Evolutionary conservation across 2,797 vertebrate genomes (phyloP), one percentile per base, ranked within the genome.

Genomic region (Ataeniobius toweri): DNA sequence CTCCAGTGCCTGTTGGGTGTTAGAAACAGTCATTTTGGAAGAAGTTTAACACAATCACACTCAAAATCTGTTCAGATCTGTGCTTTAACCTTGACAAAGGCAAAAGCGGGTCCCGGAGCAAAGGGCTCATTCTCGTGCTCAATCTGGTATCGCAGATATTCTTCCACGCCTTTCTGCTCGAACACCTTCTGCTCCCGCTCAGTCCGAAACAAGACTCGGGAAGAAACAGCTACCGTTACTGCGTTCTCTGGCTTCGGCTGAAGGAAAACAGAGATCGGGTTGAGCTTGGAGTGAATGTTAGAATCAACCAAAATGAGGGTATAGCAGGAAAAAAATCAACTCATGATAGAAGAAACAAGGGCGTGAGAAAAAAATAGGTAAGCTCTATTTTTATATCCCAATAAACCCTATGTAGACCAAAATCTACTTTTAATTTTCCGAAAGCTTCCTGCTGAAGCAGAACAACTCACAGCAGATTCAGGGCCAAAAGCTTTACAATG

Each of bases 171-270:
- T 74, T 96, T 89, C 91, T 98, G 96, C 0, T 89, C 92, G 80
- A 95, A 99, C 83, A 99, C 96, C 88, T 93, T 96, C 94, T 98
- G 97, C 88, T 99, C 98, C 73, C 94, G 95, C 24, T 98, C 98
- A 72, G 98, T 99, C 72, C 97, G 96, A 88, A 99, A 99, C 74
- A 99, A 91, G 6, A 99, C 98, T 9, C 97, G 94, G 0, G 98
- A 97, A 0, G 98, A 99, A 65, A 99, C 97, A 0, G 98, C 98
- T 0, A 99, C 91, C 48, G 98, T 99, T 85, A 99, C 97, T 0
- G 98, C 98, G 0, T 99, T 97, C 90, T 98, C 96, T 0, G 98
- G 98, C 75, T 97, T 99, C 0, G 98, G 98, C 98, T 99, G 93
- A 0, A 41, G 41, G 71, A 41, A 14, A 72, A 26, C 44, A 63